phyloP scores from a whole-genome alignment of 2,797 vertebrate genomes.

The Tinamus major region DNA sequence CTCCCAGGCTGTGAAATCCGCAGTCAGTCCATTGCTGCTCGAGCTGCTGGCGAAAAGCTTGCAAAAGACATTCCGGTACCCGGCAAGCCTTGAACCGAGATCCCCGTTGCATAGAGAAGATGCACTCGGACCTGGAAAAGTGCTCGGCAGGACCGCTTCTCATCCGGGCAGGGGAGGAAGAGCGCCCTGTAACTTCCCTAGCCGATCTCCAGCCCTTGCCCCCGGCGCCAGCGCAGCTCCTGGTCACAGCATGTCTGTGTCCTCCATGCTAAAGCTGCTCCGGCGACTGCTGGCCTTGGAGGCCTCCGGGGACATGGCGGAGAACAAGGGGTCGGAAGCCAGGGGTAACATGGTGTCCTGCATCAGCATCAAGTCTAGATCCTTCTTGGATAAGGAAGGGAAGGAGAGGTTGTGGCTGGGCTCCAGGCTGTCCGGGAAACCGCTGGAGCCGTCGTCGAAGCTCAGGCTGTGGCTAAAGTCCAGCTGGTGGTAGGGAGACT shows the following conservation, averaged over 20 bases:
- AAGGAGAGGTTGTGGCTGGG: slow-evolving; percentile 85
- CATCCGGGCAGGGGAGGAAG: not conserved
- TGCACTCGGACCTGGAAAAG: slow-evolving; percentile 43
- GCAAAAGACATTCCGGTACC: not conserved
- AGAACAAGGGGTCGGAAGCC: slow-evolving; percentile 92
- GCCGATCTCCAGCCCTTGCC: slow-evolving; percentile 20
- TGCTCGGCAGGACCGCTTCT: slow-evolving; percentile 38
- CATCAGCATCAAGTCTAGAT: slow-evolving; percentile 94
- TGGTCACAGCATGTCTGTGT: slow-evolving; percentile 91
- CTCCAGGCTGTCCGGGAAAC: slow-evolving; percentile 87
- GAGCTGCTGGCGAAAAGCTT: slow-evolving; percentile 11
- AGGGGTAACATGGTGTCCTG: slow-evolving; percentile 92
- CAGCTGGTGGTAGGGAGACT: slow-evolving; percentile 88
- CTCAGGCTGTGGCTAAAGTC: slow-evolving; percentile 91
- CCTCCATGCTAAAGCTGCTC: slow-evolving; percentile 99
- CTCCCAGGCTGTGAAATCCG: not conserved
- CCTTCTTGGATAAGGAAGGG: slow-evolving; percentile 85
- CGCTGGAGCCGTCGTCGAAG: slow-evolving; percentile 83
- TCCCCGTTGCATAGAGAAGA: slow-evolving; percentile 55
- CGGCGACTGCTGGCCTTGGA: slow-evolving; percentile 96
- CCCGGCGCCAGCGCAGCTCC: not conserved
- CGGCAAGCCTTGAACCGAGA: not conserved
- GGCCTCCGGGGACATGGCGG: slow-evolving; percentile 93
- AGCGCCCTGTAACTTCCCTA: slow-evolving; percentile 38
- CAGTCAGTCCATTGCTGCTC: not conserved